Conservation (phyloP, 2,113 vertebrate species). For the Planiliza haematocheilus region DNA sequence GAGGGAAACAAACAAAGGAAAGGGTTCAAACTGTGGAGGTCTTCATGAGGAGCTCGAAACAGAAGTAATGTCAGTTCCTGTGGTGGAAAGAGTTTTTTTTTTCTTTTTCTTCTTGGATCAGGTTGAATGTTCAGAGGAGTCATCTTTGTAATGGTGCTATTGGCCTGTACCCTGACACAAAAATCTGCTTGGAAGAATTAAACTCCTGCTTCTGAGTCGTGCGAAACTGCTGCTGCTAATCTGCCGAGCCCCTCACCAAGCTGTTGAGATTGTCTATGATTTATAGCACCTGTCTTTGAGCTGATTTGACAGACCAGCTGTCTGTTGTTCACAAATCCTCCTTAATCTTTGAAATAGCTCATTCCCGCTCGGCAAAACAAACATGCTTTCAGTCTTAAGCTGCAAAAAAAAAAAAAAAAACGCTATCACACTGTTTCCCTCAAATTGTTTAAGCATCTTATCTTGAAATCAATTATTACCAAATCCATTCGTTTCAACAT, state of each 20-base stretch:
- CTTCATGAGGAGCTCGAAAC: neutral
- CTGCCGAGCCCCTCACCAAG: conserved; percentile 45
- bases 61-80: neutral
- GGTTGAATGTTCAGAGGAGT: neutral
- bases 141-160: neutral
- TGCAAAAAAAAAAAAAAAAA: neutral
- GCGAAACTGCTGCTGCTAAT: conserved; percentile 47
- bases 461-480: conserved; percentile 2
- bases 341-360: conserved; percentile 47
- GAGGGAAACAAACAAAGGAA: neutral
- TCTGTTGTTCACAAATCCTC: conserved; percentile 58
- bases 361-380: conserved; percentile 33
- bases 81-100: neutral
- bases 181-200: conserved; percentile 13
- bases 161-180: neutral
- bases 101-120: neutral
- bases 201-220: conserved; percentile 30
- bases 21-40: neutral
- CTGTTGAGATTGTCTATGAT: conserved; percentile 36
- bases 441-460: conserved; percentile 19
- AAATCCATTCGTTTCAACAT: neutral
- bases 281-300: conserved; percentile 52
- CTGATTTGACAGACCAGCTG: conserved; percentile 59
- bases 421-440: neutral
- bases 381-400: conserved; percentile 9